Conservation (phyloP, 2,888 invertebrate species). For the Ectemnius cavifrons region DNA sequence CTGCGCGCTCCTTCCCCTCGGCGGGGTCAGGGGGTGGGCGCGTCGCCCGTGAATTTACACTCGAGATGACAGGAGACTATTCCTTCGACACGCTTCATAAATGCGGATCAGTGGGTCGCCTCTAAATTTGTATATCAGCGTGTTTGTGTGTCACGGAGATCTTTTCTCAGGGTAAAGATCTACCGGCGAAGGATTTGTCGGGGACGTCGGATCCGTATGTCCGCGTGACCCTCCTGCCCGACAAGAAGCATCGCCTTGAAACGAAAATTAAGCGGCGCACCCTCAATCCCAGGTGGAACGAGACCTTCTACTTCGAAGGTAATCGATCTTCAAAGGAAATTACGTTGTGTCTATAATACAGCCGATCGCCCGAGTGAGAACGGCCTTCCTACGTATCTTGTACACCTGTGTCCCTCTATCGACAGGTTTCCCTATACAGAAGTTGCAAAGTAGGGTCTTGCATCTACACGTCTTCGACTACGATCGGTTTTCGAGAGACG, state of each 20-base stretch:
- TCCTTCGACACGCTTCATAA: neutral
- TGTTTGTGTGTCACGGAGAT: too few relatives aligned
- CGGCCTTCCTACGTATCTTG: neutral
- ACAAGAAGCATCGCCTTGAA: constrained; percentile 94
- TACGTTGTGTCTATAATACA: too few relatives aligned
- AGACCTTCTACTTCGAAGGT: constrained; percentile 95
- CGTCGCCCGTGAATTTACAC: neutral
- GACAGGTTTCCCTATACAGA: constrained; percentile 92
- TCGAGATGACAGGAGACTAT: neutral
- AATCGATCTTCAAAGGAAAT: constrained; percentile 29
- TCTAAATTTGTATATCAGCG: too few relatives aligned
- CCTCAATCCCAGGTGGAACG: constrained; percentile 95
- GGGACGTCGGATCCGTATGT: constrained; percentile 96
- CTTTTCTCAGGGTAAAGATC: constrained; percentile 88
- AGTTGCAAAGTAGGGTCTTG: constrained; percentile 92
- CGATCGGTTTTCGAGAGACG: constrained; percentile 95
- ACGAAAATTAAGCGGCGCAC: constrained; percentile 95
- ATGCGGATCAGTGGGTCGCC: neutral
- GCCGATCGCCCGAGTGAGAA: too few relatives aligned
- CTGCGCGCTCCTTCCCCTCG: neutral
- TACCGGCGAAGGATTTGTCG: constrained; percentile 95
- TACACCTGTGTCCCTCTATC: neutral
- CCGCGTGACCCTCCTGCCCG: constrained; percentile 91
- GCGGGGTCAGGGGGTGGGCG: neutral
- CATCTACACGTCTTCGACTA: constrained; percentile 97